phyloP scores from a whole-genome alignment of 2,113 vertebrate species.

The Colius striatus region DNA sequence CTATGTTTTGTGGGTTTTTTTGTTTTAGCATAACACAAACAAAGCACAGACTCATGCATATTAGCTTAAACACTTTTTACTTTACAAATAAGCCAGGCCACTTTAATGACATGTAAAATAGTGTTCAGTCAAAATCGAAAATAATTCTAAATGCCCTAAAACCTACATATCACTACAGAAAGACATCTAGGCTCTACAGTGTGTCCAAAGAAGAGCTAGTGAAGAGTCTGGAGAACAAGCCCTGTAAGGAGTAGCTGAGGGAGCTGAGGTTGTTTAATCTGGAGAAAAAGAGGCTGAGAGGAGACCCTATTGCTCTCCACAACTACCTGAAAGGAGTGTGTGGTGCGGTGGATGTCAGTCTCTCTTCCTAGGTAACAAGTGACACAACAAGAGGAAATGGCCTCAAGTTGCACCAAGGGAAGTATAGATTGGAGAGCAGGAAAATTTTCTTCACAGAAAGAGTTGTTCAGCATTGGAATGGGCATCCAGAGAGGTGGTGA shows the following conservation, averaged over 20 bases:
- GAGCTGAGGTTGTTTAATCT: rapidly evolving
- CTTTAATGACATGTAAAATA: neutral
- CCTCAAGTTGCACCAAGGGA: rapidly evolving
- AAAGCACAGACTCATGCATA: neutral
- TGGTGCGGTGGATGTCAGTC: rapidly evolving
- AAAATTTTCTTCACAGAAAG: neutral
- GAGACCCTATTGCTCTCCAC: neutral
- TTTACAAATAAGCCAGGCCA: neutral
- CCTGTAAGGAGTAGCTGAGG: neutral
- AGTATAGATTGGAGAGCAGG: neutral
- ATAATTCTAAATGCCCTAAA: neutral
- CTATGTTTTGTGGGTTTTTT: neutral
- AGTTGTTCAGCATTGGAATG: neutral
- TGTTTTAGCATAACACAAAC: neutral
- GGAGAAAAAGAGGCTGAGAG: neutral
- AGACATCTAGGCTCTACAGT: rapidly evolving
- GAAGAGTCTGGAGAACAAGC: neutral
- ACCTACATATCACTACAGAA: neutral
- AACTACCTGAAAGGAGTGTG: neutral
- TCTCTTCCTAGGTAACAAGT: neutral
- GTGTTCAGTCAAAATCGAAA: neutral
- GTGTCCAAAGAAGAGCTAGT: neutral
- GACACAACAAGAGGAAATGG: rapidly evolving
- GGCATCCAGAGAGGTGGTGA: neutral
- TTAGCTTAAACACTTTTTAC: neutral